A percentile compares a stretch with the other conserved stretches of the same genome.
These are phyloP conservation scores for Laspeyria flexula DNA, from an alignment of 2,888 invertebrate genomes.

Conservation along the genomic window DNA sequence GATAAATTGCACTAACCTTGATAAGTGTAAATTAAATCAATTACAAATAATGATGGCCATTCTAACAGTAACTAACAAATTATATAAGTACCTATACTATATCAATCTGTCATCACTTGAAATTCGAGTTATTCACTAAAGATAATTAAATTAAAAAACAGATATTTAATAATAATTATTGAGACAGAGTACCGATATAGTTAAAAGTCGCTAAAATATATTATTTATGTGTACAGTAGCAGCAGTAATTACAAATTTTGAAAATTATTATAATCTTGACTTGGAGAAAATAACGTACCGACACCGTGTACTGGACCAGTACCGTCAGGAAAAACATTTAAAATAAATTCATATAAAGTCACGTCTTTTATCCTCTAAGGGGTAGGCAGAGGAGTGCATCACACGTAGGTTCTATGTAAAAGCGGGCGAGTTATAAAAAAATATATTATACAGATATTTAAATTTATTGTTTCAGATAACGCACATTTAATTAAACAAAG, in stretches of 20 bases:
- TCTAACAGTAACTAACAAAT: slow-evolving; percentile 13
- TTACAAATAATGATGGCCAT: too few relatives aligned
- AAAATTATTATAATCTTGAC: slow-evolving; percentile 79
- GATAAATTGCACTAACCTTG: too few relatives aligned
- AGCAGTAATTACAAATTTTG: slow-evolving; percentile 76
- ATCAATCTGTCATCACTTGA: slow-evolving; percentile 20
- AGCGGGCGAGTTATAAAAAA: too few relatives aligned
- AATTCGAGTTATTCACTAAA: slow-evolving; percentile 28
- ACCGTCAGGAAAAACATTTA: slow-evolving; percentile 52
- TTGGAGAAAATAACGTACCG: slow-evolving; percentile 69
- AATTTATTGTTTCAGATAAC: too few relatives aligned
- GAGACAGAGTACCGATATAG: slow-evolving; percentile 9
- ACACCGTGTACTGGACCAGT: slow-evolving; percentile 56
- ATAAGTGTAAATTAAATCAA: background rate
- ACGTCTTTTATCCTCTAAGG: too few relatives aligned
- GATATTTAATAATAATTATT: slow-evolving; percentile 37
- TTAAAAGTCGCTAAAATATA: slow-evolving; percentile 48
- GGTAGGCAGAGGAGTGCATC: too few relatives aligned
- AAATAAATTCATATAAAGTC: too few relatives aligned
- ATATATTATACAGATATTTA: too few relatives aligned
- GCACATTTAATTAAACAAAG: too few relatives aligned
- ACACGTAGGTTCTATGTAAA: too few relatives aligned
- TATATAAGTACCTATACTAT: too few relatives aligned
- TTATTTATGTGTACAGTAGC: slow-evolving; percentile 80
- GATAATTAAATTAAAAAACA: slow-evolving; percentile 31